Evolutionary conservation across 2,797 vertebrate genomes (phyloP).

Genomic region (Gymnothorax javanicus): DNA sequence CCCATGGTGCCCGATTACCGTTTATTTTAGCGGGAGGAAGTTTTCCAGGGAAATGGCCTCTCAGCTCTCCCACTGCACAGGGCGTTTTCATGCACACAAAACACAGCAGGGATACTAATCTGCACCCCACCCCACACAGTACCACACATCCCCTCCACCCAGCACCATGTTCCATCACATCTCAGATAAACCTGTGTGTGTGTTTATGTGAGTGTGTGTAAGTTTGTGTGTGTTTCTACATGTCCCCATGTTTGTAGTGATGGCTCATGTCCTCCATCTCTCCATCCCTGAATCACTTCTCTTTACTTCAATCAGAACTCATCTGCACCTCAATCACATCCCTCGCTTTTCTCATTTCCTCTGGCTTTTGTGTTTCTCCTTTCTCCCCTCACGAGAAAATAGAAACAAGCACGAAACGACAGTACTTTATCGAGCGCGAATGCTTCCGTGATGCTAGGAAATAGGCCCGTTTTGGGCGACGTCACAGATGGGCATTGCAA

Average conservation of each 20-base stretch:
- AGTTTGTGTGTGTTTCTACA: not conserved
- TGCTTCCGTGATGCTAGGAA: too few species aligned
- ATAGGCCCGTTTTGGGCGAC: too few species aligned
- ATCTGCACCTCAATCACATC: not conserved
- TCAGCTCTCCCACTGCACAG: not conserved
- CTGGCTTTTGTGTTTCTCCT: not conserved
- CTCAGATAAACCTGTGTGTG: not conserved
- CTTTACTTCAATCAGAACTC: not conserved
- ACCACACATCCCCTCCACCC: conserved; percentile 5
- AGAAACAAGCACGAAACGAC: too few species aligned
- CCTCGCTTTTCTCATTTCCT: not conserved
- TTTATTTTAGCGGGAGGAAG: conserved; percentile 17
- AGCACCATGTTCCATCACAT: not conserved
- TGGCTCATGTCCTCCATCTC: not conserved
- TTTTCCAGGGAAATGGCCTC: conserved; percentile 14
- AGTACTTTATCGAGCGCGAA: too few species aligned
- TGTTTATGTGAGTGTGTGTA: not conserved
- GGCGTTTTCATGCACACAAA: not conserved
- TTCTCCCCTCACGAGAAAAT: too few species aligned
- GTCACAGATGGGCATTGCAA: too few species aligned
- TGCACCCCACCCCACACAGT: not conserved
- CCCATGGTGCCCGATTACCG: not conserved
- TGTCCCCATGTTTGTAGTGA: too few species aligned
- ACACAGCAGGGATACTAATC: conserved; percentile 14
- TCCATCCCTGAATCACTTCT: not conserved